phyloP scores from a whole-genome alignment of 2,113 vertebrate species.

The Circaetus cinerascens region DNA sequence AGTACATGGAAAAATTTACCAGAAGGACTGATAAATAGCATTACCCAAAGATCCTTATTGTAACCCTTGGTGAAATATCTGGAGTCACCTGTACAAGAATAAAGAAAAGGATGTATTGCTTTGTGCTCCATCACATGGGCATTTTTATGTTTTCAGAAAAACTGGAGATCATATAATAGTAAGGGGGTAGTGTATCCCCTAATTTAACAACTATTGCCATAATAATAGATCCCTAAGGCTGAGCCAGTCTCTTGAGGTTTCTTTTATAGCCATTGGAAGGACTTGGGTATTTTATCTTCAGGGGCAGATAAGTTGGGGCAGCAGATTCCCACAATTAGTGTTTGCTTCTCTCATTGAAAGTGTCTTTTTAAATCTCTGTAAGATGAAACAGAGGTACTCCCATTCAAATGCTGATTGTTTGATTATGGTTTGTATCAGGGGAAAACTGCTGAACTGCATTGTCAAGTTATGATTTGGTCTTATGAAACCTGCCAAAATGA shows the following conservation, averaged over 20 bases:
- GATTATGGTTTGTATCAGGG: neutral
- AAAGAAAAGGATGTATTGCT: neutral
- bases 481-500: constrained; percentile 21
- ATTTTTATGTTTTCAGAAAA: neutral
- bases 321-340: neutral
- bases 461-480: constrained; percentile 2
- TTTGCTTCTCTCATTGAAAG: neutral
- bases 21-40: neutral
- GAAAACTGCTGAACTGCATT: constrained; percentile 36
- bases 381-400: neutral
- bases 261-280: neutral
- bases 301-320: neutral
- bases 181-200: neutral
- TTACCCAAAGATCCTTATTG: neutral
- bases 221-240: neutral
- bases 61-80: neutral
- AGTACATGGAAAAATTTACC: neutral
- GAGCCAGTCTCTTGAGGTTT: neutral
- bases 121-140: neutral
- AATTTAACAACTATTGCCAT: neutral
- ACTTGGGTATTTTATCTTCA: neutral
- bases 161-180: neutral
- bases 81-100: neutral
- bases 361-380: neutral
- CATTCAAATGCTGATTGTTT: neutral